phyloP scores from a whole-genome alignment of 2,888 invertebrate species.

The Hypsopygia costalis region DNA sequence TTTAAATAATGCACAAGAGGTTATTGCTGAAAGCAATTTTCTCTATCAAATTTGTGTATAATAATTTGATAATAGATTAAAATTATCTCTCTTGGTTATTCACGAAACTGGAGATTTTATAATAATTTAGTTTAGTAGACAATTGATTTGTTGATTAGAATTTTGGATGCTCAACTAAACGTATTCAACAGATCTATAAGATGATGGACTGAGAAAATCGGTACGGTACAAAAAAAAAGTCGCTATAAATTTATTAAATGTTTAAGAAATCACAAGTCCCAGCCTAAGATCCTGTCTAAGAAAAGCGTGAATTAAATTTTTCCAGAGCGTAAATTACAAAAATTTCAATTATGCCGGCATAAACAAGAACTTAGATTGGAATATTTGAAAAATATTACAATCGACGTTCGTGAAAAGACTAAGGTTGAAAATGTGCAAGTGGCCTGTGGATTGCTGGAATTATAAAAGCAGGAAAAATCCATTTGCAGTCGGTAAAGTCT shows the following conservation, averaged over 20 bases:
- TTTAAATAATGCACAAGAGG: no score
- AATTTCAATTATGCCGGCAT: constrained; percentile 7
- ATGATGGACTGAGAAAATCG: no score
- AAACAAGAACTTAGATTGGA: constrained; percentile 11
- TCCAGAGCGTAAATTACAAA: constrained; percentile 5
- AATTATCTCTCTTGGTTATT: no score
- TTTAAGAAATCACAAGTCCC: not conserved
- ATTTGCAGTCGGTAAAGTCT: constrained; percentile 58
- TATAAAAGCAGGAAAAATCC: constrained; percentile 55
- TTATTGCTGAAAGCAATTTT: no score
- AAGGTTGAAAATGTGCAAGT: constrained; percentile 33
- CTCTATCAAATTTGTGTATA: no score
- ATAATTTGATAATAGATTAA: no score
- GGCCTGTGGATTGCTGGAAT: constrained; percentile 44
- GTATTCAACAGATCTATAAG: no score
- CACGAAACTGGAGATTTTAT: no score
- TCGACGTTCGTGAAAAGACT: constrained; percentile 29
- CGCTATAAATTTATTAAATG: not conserved
- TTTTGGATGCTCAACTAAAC: no score
- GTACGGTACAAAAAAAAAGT: not conserved
- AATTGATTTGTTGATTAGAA: no score
- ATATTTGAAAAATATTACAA: constrained; percentile 21
- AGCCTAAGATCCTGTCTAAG: not conserved
- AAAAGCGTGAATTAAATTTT: constrained; percentile 4
- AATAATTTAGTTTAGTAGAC: no score